These are phyloP conservation scores for Cichlasoma orientale DNA, from an alignment of 2,797 vertebrate genomes.

Conservation along the genomic window DNA sequence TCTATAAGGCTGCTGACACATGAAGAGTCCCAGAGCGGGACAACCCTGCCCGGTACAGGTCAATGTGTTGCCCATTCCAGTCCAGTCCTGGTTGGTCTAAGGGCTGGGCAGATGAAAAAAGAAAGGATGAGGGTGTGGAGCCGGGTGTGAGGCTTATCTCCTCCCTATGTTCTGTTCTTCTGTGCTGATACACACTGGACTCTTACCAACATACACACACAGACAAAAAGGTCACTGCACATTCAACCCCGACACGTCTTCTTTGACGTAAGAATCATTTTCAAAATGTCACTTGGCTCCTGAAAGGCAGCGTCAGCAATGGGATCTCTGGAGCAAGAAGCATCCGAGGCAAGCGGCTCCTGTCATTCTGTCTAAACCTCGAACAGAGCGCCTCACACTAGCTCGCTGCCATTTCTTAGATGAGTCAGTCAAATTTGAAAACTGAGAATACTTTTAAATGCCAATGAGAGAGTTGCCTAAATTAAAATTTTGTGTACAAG, in stretches of 20 bases:
- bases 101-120: slow-evolving; percentile 42
- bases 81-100: slow-evolving; percentile 33
- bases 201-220: slow-evolving; percentile 54
- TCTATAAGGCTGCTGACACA: slow-evolving; percentile 66
- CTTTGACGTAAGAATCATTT: slow-evolving; percentile 64
- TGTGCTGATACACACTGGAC: slow-evolving; percentile 56
- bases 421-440: slow-evolving; percentile 39
- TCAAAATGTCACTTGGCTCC: slow-evolving; percentile 69
- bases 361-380: slow-evolving; percentile 18
- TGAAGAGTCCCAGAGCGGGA: slow-evolving; percentile 58
- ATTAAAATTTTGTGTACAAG: slow-evolving; percentile 4
- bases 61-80: slow-evolving; percentile 28
- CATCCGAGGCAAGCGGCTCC: slow-evolving; percentile 28
- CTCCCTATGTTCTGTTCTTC: slow-evolving; percentile 19
- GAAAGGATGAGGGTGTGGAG: slow-evolving; percentile 41
- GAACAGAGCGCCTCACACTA: slow-evolving; percentile 6
- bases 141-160: background rate
- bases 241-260: slow-evolving; percentile 29
- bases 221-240: slow-evolving; percentile 64
- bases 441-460: slow-evolving; percentile 17
- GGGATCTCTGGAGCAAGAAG: slow-evolving; percentile 31
- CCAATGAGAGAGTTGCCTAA: background rate
- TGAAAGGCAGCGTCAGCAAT: slow-evolving; percentile 51
- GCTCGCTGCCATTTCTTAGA: slow-evolving; percentile 10
- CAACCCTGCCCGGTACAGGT: slow-evolving; percentile 45